Conservation (phyloP, 2,888 invertebrate genomes). For the Cephus sareptanus region DNA sequence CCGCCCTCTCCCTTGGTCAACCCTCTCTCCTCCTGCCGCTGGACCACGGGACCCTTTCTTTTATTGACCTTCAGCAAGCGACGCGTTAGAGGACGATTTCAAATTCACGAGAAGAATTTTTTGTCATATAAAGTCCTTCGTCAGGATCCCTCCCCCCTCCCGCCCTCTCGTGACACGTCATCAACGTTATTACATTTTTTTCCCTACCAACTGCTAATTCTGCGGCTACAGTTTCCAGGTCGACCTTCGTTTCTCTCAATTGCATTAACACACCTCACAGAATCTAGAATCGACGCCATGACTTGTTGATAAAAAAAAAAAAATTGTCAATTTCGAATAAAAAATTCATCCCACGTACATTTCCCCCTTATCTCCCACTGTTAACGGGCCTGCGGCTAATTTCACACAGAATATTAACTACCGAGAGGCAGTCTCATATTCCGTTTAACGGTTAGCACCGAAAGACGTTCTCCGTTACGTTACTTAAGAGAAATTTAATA, state of each 20-base stretch:
- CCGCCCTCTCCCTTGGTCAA: neutral
- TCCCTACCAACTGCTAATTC: too few relatives aligned
- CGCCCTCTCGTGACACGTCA: neutral
- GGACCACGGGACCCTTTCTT: slow-evolving; percentile 6
- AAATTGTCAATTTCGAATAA: too few relatives aligned
- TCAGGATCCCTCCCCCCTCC: neutral
- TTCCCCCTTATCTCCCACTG: neutral
- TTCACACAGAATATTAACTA: neutral
- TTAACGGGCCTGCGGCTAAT: neutral
- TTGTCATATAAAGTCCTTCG: slow-evolving; percentile 14
- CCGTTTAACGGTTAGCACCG: neutral
- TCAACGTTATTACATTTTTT: too few relatives aligned
- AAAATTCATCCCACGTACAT: too few relatives aligned
- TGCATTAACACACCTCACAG: too few relatives aligned
- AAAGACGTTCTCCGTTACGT: neutral
- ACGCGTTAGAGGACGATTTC: neutral
- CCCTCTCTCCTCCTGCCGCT: neutral
- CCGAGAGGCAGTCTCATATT: neutral
- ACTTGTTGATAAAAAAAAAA: too few relatives aligned
- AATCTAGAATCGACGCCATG: too few relatives aligned
- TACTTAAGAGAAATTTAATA: neutral
- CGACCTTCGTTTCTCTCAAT: too few relatives aligned
- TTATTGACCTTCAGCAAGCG: neutral
- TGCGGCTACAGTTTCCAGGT: too few relatives aligned
- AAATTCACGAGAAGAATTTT: neutral